Base-by-base conservation (phyloP, 2,888 invertebrate species). In the Cancer borealis region DNA sequence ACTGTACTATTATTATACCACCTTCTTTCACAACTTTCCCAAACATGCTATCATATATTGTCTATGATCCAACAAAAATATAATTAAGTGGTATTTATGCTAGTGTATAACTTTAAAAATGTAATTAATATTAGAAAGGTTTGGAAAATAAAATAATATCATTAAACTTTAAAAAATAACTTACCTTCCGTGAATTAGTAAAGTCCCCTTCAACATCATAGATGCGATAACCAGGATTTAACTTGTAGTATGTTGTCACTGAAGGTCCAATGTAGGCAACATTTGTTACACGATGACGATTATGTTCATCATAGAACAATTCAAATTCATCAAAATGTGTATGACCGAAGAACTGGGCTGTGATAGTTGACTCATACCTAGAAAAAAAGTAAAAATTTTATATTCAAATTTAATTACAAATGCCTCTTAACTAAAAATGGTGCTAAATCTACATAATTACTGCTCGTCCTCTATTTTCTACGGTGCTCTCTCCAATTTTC, bases 121-220 rank as follows among this genome's bases (percentile, higher is more conserved):
- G 39, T 39, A 39, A 39, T 39, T 39, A 39, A 1, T 39, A 39
- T 39, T 39, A 39, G 39, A 39, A 39, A 39, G 39, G 39, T 39
- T 39, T 39, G 39, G 39, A 39, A 39, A 39, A 46, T 46, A 21
- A 60, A 54, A 14, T 39, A 14, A 39, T 2, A 39, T 39, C 39
- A 39, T 39, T 39, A 39, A 2, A 39, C 39, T 39, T 39, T 39
- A 39, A 39, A 39, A 26, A 30, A 45, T 21, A 47, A 54, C 92
- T 84, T 45, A 95, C 98, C 97, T 84, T 95, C 54, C 46, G 88
- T 4, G 95, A 95, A 6, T 95, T 95, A 26, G 98, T 97, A 96
- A 98, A 98, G 97, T 99, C 98, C 0, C 99, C 99, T 96, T 99
- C 99, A 5, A 99, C 98, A 96, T 98, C 98, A 96, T 99, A 99